A percentile compares a stretch with the other conserved stretches of the same genome.
Conservation (phyloP, 2,888 invertebrate species). For the Choreutis nemorana region DNA sequence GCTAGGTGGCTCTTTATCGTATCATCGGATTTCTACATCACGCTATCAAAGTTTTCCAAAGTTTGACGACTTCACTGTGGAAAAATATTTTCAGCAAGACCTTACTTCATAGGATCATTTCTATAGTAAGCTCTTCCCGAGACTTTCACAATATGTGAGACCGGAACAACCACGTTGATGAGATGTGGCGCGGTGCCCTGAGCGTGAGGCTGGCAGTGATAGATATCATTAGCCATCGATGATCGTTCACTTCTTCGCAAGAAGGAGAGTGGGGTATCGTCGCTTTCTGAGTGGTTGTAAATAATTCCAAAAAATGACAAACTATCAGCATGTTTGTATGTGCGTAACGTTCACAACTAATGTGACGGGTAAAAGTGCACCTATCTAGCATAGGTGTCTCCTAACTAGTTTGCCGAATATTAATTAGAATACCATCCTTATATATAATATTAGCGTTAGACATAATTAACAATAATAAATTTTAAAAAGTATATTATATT, state of each 20-base stretch:
- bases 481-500: too few relatives aligned
- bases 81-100: conserved; percentile 2
- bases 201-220: conserved; percentile 42
- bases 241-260: conserved; percentile 12
- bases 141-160: conserved; percentile 11
- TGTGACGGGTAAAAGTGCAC: too few relatives aligned
- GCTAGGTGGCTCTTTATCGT: too few relatives aligned
- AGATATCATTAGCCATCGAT: conserved; percentile 11
- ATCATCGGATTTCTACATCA: conserved; percentile 6
- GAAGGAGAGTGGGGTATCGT: conserved; percentile 9
- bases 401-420: too few relatives aligned
- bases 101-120: conserved; percentile 15
- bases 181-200: conserved; percentile 74
- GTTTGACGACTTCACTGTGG: conserved; percentile 1
- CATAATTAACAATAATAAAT: too few relatives aligned
- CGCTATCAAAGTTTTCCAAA: conserved; percentile 7
- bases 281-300: conserved; percentile 8
- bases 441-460: too few relatives aligned
- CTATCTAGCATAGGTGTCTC: too few relatives aligned
- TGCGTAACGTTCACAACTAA: too few relatives aligned
- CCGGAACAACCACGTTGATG: conserved; percentile 24
- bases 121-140: too few relatives aligned
- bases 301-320: too few relatives aligned
- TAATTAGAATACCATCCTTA: too few relatives aligned
- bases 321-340: too few relatives aligned